These are phyloP conservation scores for Ptychochromis oligacanthus DNA, from an alignment of 2,113 vertebrate genomes.

Conservation along the genomic window DNA sequence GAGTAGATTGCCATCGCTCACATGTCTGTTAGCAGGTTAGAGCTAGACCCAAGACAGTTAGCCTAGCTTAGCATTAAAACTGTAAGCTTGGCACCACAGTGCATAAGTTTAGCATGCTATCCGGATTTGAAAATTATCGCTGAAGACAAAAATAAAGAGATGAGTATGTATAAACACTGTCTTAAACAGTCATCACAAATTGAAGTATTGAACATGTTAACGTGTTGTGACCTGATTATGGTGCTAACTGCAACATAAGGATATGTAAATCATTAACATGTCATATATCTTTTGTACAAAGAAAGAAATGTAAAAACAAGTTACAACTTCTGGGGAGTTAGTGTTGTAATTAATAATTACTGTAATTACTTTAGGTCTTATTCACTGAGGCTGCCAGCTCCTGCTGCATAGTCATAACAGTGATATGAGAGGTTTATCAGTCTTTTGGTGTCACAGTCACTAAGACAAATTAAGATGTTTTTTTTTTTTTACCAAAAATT, in stretches of 20 bases:
- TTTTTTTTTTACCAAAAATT: not conserved
- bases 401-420: not conserved
- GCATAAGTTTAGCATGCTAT: not conserved
- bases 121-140: not conserved
- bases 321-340: no score
- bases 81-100: not conserved
- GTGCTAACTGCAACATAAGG: no score
- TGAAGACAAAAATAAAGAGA: not conserved
- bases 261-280: no score
- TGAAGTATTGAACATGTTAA: not conserved
- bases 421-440: not conserved
- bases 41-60: not conserved
- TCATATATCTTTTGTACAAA: no score
- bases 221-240: not conserved
- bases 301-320: no score
- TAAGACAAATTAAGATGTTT: not conserved
- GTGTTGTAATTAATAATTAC: no score
- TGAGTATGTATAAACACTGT: not conserved
- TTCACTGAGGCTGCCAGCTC: no score
- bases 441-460: not conserved
- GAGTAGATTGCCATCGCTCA: not conserved
- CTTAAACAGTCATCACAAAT: not conserved
- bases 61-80: conserved; percentile 1
- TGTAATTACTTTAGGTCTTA: no score
- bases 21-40: not conserved